Percentiles rank a stretch among this genome's conserved stretches.
Conservation (phyloP, 2,797 vertebrate species). For the Pogonophryne albipinna region DNA sequence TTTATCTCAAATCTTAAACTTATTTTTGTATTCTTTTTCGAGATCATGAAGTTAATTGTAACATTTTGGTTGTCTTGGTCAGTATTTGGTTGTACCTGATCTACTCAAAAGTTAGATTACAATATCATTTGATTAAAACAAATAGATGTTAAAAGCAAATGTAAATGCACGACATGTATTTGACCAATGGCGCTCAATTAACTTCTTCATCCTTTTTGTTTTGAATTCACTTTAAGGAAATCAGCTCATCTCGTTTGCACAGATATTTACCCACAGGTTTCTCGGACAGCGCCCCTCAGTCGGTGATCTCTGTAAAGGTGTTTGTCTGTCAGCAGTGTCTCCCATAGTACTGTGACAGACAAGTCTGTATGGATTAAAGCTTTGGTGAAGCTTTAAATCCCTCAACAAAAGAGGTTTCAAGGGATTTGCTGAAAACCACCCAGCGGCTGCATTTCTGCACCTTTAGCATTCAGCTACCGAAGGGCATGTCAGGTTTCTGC, state of each 20-base stretch:
- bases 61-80: no score
- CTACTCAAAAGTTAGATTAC: not conserved
- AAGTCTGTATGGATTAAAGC: constrained; percentile 62
- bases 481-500: constrained; percentile 14
- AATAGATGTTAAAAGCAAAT: not conserved
- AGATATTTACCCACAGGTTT: constrained; percentile 25
- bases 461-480: constrained; percentile 41
- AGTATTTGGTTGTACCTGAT: not conserved
- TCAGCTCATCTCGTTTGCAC: constrained; percentile 38
- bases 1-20: no score
- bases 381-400: constrained; percentile 66
- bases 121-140: not conserved
- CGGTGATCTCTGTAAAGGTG: constrained; percentile 55
- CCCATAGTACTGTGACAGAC: constrained; percentile 47
- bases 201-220: constrained; percentile 1
- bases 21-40: no score
- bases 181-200: not conserved
- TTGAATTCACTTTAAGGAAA: constrained; percentile 33
- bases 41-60: no score
- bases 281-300: constrained; percentile 41
- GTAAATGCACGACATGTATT: not conserved
- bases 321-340: constrained; percentile 54
- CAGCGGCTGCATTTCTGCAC: constrained; percentile 45
- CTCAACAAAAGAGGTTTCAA: constrained; percentile 69
- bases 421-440: constrained; percentile 60